Evolutionary conservation across 2,888 invertebrate species (phyloP).

Genomic region (Merodon equestris): DNA sequence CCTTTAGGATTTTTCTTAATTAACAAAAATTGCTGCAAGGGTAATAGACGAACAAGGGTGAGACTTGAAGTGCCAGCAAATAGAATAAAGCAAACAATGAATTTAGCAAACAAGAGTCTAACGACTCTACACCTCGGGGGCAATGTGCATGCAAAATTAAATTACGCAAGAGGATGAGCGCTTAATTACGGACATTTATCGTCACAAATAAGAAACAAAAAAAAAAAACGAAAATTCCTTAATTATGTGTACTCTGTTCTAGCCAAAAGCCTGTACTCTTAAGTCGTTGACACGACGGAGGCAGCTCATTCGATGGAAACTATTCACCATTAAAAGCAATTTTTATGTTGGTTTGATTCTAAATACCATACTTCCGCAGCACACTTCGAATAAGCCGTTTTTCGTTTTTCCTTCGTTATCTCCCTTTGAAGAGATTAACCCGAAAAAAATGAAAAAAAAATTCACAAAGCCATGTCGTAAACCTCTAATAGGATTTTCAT

Average conservation of each 20-base stretch:
- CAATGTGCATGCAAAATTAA: slow-evolving; percentile 78
- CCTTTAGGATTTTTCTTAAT: slow-evolving; percentile 68
- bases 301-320: slow-evolving; percentile 11
- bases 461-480: slow-evolving; percentile 62
- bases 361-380: slow-evolving; percentile 43
- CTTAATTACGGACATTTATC: slow-evolving; percentile 79
- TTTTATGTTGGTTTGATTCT: slow-evolving; percentile 28
- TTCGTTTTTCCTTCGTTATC: slow-evolving; percentile 3
- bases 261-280: slow-evolving; percentile 58
- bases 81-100: slow-evolving; percentile 66
- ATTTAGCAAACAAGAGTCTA: slow-evolving; percentile 65
- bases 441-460: slow-evolving; percentile 49
- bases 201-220: slow-evolving; percentile 51
- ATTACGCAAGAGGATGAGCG: slow-evolving; percentile 79
- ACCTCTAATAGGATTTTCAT: slow-evolving; percentile 68
- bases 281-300: slow-evolving; percentile 50
- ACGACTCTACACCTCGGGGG: slow-evolving; percentile 54
- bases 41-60: slow-evolving; percentile 67
- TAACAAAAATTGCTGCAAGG: slow-evolving; percentile 68
- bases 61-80: slow-evolving; percentile 60
- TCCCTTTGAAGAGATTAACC: slow-evolving; percentile 45
- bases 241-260: slow-evolving; percentile 63
- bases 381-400: background rate
- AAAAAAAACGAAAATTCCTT: slow-evolving; percentile 45
- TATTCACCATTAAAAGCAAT: slow-evolving; percentile 13